phyloP scores from a whole-genome alignment of 1,140 invertebrate genomes.

The Muscidifurax raptorellus region DNA sequence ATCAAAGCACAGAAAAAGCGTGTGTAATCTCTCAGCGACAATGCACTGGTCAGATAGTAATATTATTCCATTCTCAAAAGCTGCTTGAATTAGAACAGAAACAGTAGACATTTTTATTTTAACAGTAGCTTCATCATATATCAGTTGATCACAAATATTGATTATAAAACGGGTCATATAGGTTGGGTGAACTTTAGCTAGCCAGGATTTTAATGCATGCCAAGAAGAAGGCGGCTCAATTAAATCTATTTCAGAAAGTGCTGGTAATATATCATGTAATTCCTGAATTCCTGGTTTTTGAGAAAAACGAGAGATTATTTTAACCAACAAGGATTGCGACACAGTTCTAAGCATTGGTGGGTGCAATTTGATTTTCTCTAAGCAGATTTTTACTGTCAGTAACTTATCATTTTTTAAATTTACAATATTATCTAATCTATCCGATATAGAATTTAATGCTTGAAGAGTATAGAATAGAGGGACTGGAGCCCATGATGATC shows the following conservation, averaged over 20 bases:
- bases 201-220: conserved; percentile 18
- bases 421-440: conserved; percentile 17
- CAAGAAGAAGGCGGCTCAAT: conserved; percentile 6
- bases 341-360: conserved; percentile 55
- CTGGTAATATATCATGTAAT: conserved; percentile 49
- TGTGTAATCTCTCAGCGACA: conserved; percentile 18
- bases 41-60: conserved; percentile 38
- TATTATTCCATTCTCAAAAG: conserved; percentile 40
- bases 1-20: conserved; percentile 32
- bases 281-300: conserved; percentile 44
- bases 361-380: conserved; percentile 61
- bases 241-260: conserved; percentile 55
- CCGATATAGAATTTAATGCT: conserved; percentile 18
- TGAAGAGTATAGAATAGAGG: conserved; percentile 66
- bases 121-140: conserved; percentile 14
- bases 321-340: conserved; percentile 60
- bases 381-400: conserved; percentile 52
- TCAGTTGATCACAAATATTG: conserved; percentile 15
- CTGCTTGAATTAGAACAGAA: conserved; percentile 43
- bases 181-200: conserved; percentile 12
- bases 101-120: conserved; percentile 33
- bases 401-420: conserved; percentile 55
- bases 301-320: conserved; percentile 51
- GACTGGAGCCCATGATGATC: conserved; percentile 66
- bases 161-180: conserved; percentile 18